Percentiles rank a stretch among this genome's conserved stretches.
phyloP scores from a whole-genome alignment of 2,113 vertebrate species.

The Erinaceus europaeus region DNA sequence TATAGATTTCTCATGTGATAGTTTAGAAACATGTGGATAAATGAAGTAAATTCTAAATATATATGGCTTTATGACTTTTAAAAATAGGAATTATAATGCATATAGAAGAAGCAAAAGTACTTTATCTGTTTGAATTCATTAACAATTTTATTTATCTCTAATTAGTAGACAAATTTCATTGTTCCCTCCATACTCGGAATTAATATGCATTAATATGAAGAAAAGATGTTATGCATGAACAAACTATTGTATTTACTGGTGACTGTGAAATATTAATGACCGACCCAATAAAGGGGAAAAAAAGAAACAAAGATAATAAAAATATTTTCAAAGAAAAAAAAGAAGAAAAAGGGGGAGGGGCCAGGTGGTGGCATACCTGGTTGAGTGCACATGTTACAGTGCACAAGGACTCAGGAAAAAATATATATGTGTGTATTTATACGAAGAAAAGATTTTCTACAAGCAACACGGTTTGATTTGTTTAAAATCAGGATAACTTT shows the following conservation, averaged over 20 bases:
- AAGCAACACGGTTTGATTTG: conserved; percentile 15
- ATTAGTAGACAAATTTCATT: conserved; percentile 34
- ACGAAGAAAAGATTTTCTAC: conserved; percentile 56
- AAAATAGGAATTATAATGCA: not conserved
- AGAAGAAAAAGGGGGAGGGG: too few relatives aligned
- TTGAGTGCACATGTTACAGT: too few relatives aligned
- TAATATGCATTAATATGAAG: conserved; percentile 37
- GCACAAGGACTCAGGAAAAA: too few relatives aligned
- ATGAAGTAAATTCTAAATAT: not conserved
- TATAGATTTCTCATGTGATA: not conserved
- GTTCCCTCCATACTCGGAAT: conserved; percentile 19
- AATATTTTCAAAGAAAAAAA: too few relatives aligned
- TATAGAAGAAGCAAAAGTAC: not conserved
- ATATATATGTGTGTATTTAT: too few relatives aligned
- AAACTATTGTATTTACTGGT: too few relatives aligned
- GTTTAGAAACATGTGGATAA: not conserved
- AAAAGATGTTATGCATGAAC: conserved; percentile 58
- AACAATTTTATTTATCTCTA: conserved; percentile 46
- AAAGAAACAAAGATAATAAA: too few relatives aligned
- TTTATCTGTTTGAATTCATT: conserved; percentile 35
- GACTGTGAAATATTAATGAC: too few relatives aligned
- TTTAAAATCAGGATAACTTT: conserved; percentile 58
- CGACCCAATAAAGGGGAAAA: too few relatives aligned
- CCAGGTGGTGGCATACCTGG: too few relatives aligned
- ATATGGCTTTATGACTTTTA: not conserved